These are phyloP conservation scores for Halcyon senegalensis DNA, from an alignment of 2,113 vertebrate genomes.

Conservation along the genomic window DNA sequence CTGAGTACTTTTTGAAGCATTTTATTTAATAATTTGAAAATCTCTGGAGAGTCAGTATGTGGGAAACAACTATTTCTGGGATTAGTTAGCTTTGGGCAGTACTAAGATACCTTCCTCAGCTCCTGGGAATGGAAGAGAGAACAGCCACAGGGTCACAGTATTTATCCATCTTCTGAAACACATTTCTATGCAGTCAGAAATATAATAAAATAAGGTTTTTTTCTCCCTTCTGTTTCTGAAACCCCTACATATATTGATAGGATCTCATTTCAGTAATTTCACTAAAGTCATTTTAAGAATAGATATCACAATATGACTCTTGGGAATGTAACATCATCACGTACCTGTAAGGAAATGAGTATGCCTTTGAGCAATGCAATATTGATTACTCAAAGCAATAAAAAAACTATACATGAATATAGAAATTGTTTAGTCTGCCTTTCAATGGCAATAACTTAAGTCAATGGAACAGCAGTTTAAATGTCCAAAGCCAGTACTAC, in stretches of 20 bases:
- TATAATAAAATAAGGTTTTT: neutral
- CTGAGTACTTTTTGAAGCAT: neutral
- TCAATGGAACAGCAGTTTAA: neutral
- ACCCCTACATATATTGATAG: neutral
- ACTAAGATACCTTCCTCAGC: neutral
- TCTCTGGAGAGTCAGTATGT: neutral
- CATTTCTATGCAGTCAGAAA: neutral
- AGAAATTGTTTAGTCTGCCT: neutral
- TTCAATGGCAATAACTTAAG: neutral
- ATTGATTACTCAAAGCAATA: neutral
- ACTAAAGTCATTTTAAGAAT: neutral
- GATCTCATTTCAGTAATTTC: neutral
- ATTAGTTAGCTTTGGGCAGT: neutral
- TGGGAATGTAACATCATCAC: neutral
- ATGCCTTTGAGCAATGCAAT: neutral
- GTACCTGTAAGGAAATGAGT: neutral
- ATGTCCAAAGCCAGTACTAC: neutral
- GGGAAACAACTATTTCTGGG: neutral
- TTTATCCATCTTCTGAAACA: neutral
- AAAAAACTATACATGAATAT: neutral
- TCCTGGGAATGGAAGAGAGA: neutral
- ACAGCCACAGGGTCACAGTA: rapidly evolving
- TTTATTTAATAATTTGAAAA: neutral
- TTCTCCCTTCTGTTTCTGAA: neutral
- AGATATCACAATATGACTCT: neutral